These are phyloP conservation scores for Acridotheres tristis DNA, from an alignment of 2,797 vertebrate genomes.

Conservation along the genomic window DNA sequence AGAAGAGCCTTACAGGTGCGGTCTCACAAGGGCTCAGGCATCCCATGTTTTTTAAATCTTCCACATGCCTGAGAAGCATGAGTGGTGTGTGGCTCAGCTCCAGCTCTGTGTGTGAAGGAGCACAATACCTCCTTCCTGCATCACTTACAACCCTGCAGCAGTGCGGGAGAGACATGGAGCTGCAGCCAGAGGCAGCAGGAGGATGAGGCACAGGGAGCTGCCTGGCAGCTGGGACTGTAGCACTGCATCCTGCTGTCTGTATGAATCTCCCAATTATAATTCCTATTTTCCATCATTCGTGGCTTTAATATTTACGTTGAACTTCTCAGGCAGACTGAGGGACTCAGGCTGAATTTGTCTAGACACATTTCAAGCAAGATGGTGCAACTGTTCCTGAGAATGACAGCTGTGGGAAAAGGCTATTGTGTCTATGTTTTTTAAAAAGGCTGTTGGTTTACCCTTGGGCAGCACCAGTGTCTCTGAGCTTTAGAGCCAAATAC, in stretches of 20 bases:
- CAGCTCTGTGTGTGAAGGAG: not conserved
- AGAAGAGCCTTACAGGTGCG: fast-evolving
- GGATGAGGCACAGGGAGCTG: not conserved
- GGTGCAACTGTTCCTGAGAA: not conserved
- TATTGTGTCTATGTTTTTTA: not conserved
- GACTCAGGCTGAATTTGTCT: not conserved
- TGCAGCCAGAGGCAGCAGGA: not conserved
- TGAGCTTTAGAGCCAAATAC: not conserved
- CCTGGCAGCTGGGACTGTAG: not conserved
- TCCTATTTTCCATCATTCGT: not conserved
- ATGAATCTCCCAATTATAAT: not conserved
- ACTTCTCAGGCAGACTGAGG: not conserved
- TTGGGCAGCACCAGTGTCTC: not conserved
- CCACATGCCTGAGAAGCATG: not conserved
- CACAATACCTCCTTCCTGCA: not conserved
- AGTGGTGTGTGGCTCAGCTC: not conserved
- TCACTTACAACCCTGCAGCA: not conserved
- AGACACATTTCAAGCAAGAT: not conserved
- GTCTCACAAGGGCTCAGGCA: not conserved
- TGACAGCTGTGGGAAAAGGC: not conserved
- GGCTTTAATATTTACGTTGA: not conserved
- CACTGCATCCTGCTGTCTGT: not conserved
- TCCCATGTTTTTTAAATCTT: not conserved
- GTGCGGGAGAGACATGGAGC: fast-evolving
- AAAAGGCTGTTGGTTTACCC: not conserved